These are phyloP conservation scores for Leptopterna dolabrata DNA, from an alignment of 2,888 invertebrate genomes.

Conservation along the genomic window DNA sequence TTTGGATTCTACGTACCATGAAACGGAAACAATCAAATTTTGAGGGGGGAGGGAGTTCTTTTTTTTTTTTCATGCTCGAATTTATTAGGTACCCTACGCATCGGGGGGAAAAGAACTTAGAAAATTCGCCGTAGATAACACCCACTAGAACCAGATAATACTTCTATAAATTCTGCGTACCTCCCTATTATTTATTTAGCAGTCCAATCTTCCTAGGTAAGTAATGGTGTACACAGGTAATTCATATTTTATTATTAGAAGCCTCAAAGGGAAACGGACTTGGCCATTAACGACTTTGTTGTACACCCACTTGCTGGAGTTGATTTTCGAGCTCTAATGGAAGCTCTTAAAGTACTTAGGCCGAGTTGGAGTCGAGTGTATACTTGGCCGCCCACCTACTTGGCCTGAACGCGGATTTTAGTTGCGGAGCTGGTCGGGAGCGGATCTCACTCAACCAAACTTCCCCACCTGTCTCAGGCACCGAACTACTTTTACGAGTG, in stretches of 20 bases:
- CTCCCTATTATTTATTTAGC: too few relatives aligned
- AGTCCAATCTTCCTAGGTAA: too few relatives aligned
- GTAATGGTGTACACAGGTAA: too few relatives aligned
- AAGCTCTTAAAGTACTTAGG: background rate
- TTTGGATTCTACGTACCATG: too few relatives aligned
- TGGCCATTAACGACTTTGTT: background rate
- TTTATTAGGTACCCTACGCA: too few relatives aligned
- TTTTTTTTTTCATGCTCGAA: too few relatives aligned
- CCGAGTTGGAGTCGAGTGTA: background rate
- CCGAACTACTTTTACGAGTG: background rate
- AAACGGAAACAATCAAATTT: too few relatives aligned
- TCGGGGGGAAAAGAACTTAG: too few relatives aligned
- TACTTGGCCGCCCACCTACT: background rate
- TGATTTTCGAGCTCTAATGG: background rate
- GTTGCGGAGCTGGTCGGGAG: background rate
- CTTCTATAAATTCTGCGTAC: too few relatives aligned
- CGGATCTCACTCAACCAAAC: background rate
- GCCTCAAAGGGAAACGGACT: background rate
- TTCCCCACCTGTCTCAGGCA: background rate
- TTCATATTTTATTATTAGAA: background rate
- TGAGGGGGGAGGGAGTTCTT: too few relatives aligned
- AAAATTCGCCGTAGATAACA: too few relatives aligned
- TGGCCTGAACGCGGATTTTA: background rate
- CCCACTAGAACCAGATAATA: too few relatives aligned
- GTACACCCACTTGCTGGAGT: background rate